Base-by-base conservation (phyloP, 1,140 invertebrate genomes). In the Neodiprion pinetum region DNA sequence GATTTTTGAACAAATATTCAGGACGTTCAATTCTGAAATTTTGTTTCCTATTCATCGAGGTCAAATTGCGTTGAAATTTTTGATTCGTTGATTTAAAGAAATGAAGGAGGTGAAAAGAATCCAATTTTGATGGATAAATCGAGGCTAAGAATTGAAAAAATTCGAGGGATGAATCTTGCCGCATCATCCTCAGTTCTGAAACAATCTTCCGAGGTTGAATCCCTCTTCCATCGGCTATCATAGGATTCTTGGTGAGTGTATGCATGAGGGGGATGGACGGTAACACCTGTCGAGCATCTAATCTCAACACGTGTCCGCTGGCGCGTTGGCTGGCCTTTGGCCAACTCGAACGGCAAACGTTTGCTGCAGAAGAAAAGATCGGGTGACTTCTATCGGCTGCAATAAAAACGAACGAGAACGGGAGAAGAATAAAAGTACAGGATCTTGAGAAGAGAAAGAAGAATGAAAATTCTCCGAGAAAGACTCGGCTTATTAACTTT, bases 241-340 rank as follows among this genome's bases (percentile, higher is more conserved):
- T 21, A 65, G 61, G 61, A 65, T 40, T 40, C 23, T 75, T 74
- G 70, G 74, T 74, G 70, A 65, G 70, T 70, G 17, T 65, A 48
- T 73, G 75, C 73, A 70, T 74, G 74, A 70, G 68, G 28, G 28
- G 28, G 28, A 40, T 77, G 74, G 81, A 75, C 79, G 78, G 80
- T 83, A 80, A 83, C 85, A 87, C 85, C 85, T 87, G 85, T 86
- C 85, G 79, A 72, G 76, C 79, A 78, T 82, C 82, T 86, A 85
- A 87, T 85, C 85, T 87, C 81, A 87, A 87, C 85, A 86, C 82
- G 82, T 87, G 85, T 86, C 85, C 83, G 82, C 83, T 85, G 85
- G 85, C 82, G 82, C 86, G 85, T 86, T 85, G 83, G 82, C 83
- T 85, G 85, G 85, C 84, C 75, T 72, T 47, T 28, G 79, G 85